phyloP scores from a whole-genome alignment of 2,888 invertebrate species.

The Troides aeacus region DNA sequence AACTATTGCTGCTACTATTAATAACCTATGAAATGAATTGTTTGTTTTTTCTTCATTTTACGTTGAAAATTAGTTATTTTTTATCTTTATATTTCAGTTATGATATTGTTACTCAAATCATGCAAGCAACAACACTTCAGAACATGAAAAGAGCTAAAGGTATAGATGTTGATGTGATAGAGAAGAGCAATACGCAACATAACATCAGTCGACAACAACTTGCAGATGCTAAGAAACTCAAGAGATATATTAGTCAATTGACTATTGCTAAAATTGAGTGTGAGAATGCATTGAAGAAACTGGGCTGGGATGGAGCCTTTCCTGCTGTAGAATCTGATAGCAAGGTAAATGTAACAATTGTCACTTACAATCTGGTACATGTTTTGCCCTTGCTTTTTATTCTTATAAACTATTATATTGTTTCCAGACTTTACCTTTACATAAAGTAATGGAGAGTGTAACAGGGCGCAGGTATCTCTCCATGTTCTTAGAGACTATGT shows the following conservation, averaged over 20 bases:
- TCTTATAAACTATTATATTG: not conserved
- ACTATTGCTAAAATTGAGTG: conserved; percentile 90
- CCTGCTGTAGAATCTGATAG: conserved; percentile 76
- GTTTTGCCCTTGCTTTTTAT: too few species aligned
- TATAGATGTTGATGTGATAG: conserved; percentile 82
- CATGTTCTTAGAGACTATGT: conserved; percentile 89
- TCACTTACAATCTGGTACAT: too few species aligned
- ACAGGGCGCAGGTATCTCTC: conserved; percentile 90
- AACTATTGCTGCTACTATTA: too few species aligned
- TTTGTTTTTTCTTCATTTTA: too few species aligned
- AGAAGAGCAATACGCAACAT: conserved; percentile 75
- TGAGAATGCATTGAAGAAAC: conserved; percentile 85
- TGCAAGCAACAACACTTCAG: conserved; percentile 95
- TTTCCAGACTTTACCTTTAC: conserved; percentile 84
- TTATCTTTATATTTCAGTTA: conserved; percentile 75
- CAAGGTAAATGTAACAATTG: conserved; percentile 48
- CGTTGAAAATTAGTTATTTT: too few species aligned
- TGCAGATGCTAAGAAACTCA: conserved; percentile 88
- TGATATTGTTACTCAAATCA: conserved; percentile 94
- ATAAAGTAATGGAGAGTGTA: conserved; percentile 87
- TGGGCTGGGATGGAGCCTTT: conserved; percentile 89
- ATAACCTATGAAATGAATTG: too few species aligned
- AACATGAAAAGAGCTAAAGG: conserved; percentile 93
- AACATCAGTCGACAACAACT: conserved; percentile 87
- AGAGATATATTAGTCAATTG: conserved; percentile 90